These are phyloP conservation scores for Tachysurus fulvidraco DNA, from an alignment of 2,113 vertebrate species.

Conservation along the genomic window DNA sequence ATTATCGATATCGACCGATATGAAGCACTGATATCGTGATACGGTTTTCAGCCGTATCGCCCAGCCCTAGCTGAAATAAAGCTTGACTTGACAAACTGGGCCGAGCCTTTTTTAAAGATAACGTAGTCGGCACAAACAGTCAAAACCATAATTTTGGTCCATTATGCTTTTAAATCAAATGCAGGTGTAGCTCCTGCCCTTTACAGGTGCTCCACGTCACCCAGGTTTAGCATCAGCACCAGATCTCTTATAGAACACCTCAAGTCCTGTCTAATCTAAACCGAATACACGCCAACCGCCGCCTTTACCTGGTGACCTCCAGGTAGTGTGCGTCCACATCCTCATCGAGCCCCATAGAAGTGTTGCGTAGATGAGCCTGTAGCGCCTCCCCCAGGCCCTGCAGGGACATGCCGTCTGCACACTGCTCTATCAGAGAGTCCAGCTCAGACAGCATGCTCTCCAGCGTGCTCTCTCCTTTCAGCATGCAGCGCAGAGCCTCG, in stretches of 20 bases:
- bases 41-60: too few species aligned
- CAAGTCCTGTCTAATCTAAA: background rate
- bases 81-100: too few species aligned
- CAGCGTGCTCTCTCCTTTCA: constrained; percentile 93
- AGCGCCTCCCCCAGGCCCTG: constrained; percentile 86
- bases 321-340: constrained; percentile 87
- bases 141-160: background rate
- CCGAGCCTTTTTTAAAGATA: too few species aligned
- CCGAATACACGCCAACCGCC: too few species aligned
- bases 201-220: too few species aligned
- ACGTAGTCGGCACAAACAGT: background rate
- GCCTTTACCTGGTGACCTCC: constrained; percentile 83
- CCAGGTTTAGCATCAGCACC: background rate
- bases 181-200: background rate
- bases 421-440: constrained; percentile 91
- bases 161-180: background rate
- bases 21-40: too few species aligned
- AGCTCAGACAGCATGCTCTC: constrained; percentile 91
- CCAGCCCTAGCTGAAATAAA: too few species aligned
- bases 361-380: constrained; percentile 81
- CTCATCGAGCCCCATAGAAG: constrained; percentile 84
- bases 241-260: background rate
- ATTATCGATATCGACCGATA: too few species aligned
- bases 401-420: constrained; percentile 86
- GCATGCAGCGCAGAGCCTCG: constrained; percentile 91